phyloP scores from a whole-genome alignment of 2,888 invertebrate species.

The Melinaea menophilus region DNA sequence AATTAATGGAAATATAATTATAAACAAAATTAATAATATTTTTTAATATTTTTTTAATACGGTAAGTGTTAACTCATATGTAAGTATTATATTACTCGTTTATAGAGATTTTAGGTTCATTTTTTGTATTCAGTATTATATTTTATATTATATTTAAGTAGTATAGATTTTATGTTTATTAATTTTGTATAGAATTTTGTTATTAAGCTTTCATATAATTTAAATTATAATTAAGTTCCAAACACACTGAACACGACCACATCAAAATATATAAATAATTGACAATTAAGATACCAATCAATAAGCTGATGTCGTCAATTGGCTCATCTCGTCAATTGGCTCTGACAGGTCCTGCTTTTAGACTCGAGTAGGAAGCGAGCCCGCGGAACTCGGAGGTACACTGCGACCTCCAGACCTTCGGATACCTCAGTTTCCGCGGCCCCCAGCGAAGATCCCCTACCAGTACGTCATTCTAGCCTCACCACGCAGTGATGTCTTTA shows the following conservation, averaged over 20 bases:
- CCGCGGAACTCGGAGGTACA: slow-evolving; percentile 65
- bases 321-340: slow-evolving; percentile 50
- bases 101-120: background rate
- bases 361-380: slow-evolving; percentile 72
- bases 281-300: slow-evolving; percentile 39
- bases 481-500: slow-evolving; percentile 61
- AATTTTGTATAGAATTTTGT: background rate
- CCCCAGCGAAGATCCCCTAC: slow-evolving; percentile 72
- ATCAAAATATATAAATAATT: slow-evolving; percentile 1
- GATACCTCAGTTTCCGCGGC: slow-evolving; percentile 73
- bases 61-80: slow-evolving; percentile 1
- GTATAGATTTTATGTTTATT: background rate
- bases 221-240: no score
- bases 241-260: background rate
- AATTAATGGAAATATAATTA: no score
- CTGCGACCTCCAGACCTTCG: slow-evolving; percentile 69
- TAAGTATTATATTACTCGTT: background rate
- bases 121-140: background rate
- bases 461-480: slow-evolving; percentile 67
- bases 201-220: no score
- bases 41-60: background rate
- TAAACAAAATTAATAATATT: background rate
- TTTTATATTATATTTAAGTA: background rate
- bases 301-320: slow-evolving; percentile 24
- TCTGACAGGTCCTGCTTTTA: slow-evolving; percentile 75